Evolutionary conservation across 2,888 invertebrate species (phyloP).

Genomic region (Leptinotarsa juncta): DNA sequence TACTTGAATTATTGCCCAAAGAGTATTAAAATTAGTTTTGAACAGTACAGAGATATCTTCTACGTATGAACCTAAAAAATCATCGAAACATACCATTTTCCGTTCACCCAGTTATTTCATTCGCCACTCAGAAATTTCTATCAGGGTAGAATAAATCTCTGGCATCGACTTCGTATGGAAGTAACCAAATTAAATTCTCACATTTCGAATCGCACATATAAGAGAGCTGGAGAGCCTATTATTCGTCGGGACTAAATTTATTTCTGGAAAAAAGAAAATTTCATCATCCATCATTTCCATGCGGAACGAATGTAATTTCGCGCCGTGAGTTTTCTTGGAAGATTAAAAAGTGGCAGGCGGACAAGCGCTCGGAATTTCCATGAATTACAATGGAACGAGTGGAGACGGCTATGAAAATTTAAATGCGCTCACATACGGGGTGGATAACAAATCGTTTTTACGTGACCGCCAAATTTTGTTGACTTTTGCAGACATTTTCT

Average conservation of each 20-base stretch:
- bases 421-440: slow-evolving; percentile 10
- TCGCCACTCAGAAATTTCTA: neutral
- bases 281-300: slow-evolving; percentile 34
- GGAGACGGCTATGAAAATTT: slow-evolving; percentile 24
- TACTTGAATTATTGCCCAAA: too few species aligned
- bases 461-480: neutral
- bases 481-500: neutral
- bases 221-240: neutral
- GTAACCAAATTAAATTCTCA: slow-evolving; percentile 13
- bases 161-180: slow-evolving; percentile 14
- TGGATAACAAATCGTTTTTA: neutral
- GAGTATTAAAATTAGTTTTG: too few species aligned
- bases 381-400: slow-evolving; percentile 34
- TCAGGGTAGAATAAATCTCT: slow-evolving; percentile 10
- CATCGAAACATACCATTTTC: neutral
- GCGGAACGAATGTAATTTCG: slow-evolving; percentile 29
- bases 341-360: slow-evolving; percentile 37
- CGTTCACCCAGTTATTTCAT: neutral
- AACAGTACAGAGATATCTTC: too few species aligned
- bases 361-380: slow-evolving; percentile 27
- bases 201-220: slow-evolving; percentile 18
- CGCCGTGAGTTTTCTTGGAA: slow-evolving; percentile 27
- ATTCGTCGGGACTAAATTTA: slow-evolving; percentile 25
- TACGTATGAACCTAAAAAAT: neutral
- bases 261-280: slow-evolving; percentile 24